Evolutionary conservation across 2,113 vertebrate species (phyloP).

Genomic region (Hipposideros armiger): DNA sequence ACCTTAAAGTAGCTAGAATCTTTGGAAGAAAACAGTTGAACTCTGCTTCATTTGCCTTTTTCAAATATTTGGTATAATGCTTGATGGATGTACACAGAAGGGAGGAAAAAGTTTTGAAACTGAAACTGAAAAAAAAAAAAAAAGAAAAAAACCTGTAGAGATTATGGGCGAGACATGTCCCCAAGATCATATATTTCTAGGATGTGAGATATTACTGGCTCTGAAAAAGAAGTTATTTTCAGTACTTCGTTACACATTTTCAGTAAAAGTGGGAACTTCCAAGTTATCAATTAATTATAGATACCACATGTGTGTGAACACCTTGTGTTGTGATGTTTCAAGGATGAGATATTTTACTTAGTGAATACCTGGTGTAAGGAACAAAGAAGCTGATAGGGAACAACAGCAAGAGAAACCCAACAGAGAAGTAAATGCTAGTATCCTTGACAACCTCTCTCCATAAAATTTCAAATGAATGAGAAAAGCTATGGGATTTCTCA

Average conservation of each 20-base stretch:
- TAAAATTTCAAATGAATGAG: neutral
- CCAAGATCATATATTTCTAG: neutral
- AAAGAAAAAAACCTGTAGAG: neutral
- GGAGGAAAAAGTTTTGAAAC: neutral
- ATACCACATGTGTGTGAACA: neutral
- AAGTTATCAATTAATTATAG: neutral
- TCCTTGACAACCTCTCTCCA: neutral
- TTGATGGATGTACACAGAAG: neutral
- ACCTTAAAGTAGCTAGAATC: neutral
- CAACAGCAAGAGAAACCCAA: neutral
- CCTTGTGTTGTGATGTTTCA: neutral
- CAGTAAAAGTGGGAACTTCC: neutral
- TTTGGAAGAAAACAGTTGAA: neutral
- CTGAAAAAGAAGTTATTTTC: neutral
- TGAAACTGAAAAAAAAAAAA: neutral
- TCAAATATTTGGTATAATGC: neutral
- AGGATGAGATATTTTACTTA: neutral
- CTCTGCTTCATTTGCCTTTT: neutral
- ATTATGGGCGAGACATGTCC: accelerated
- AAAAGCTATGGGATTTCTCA: neutral
- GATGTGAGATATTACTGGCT: neutral
- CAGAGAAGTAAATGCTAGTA: neutral
- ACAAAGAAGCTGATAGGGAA: neutral
- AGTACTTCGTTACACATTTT: neutral
- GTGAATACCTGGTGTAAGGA: neutral